These are phyloP conservation scores for Hesperia comma DNA, from an alignment of 2,888 invertebrate genomes.

Conservation along the genomic window DNA sequence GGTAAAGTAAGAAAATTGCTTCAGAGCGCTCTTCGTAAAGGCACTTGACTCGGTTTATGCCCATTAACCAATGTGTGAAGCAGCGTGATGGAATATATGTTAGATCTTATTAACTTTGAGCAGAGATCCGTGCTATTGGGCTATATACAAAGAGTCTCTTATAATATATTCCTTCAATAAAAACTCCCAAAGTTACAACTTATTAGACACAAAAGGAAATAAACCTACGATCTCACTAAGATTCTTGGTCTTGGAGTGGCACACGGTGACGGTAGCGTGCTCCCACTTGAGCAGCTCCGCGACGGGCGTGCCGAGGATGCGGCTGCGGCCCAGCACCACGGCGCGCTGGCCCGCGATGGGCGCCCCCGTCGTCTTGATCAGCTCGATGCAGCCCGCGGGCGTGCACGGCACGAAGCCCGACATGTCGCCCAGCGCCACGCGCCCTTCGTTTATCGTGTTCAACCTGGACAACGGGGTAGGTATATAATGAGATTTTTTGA, in stretches of 20 bases:
- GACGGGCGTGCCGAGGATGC: constrained; percentile 98
- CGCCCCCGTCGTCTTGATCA: constrained; percentile 92
- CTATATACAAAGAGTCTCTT: too few relatives aligned
- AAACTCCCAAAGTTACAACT: too few relatives aligned
- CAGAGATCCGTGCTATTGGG: too few relatives aligned
- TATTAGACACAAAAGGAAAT: neutral
- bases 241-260: constrained; percentile 96
- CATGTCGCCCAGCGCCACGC: constrained; percentile 94
- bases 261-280: constrained; percentile 98
- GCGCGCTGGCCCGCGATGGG: constrained; percentile 92
- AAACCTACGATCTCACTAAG: constrained; percentile 87
- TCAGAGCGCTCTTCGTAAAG: too few relatives aligned
- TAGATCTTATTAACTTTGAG: too few relatives aligned
- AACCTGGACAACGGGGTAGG: constrained; percentile 76
- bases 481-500: too few relatives aligned
- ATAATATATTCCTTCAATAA: too few relatives aligned
- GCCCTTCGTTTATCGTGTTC: constrained; percentile 96
- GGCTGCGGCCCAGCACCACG: constrained; percentile 97
- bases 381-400: constrained; percentile 96
- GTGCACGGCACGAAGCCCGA: constrained; percentile 97
- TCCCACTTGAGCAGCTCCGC: constrained; percentile 98
- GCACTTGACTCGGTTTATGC: too few relatives aligned
- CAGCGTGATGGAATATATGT: too few relatives aligned
- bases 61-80: too few relatives aligned
- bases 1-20: too few relatives aligned